Evolutionary conservation across 2,888 invertebrate genomes (phyloP).

Genomic region (Netelia inedita): DNA sequence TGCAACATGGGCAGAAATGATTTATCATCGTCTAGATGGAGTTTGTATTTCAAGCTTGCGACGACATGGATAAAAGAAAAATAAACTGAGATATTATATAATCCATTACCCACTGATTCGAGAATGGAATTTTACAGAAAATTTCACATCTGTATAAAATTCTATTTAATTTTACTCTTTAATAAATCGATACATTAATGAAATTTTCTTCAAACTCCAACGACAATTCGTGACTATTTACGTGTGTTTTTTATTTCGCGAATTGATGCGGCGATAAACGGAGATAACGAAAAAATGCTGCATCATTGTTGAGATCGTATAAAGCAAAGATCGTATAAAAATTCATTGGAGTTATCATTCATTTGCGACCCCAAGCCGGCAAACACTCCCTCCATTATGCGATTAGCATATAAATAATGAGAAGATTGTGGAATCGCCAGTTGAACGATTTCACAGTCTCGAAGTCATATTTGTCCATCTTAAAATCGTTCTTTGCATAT

Average conservation of each 20-base stretch:
- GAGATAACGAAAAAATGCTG: neutral
- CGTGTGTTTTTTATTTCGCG: too few species aligned
- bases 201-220: neutral
- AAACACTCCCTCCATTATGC: slow-evolving; percentile 34
- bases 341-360: slow-evolving; percentile 40
- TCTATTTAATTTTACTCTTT: slow-evolving; percentile 25
- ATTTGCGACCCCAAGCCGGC: neutral
- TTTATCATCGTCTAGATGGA: slow-evolving; percentile 7
- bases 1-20: neutral
- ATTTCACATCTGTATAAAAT: neutral
- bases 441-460: neutral
- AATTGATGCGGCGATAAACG: neutral
- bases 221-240: too few species aligned
- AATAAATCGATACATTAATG: neutral
- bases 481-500: neutral
- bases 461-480: neutral
- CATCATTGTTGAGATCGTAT: neutral
- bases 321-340: slow-evolving; percentile 46
- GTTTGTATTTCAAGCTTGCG: neutral
- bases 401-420: slow-evolving; percentile 46
- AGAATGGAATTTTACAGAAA: slow-evolving; percentile 20
- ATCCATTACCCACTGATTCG: slow-evolving; percentile 29
- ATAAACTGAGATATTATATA: slow-evolving; percentile 16
- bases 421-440: neutral
- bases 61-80: neutral